Base-by-base conservation (phyloP, 2,797 vertebrate species). In the Diplodus puntazzo region DNA sequence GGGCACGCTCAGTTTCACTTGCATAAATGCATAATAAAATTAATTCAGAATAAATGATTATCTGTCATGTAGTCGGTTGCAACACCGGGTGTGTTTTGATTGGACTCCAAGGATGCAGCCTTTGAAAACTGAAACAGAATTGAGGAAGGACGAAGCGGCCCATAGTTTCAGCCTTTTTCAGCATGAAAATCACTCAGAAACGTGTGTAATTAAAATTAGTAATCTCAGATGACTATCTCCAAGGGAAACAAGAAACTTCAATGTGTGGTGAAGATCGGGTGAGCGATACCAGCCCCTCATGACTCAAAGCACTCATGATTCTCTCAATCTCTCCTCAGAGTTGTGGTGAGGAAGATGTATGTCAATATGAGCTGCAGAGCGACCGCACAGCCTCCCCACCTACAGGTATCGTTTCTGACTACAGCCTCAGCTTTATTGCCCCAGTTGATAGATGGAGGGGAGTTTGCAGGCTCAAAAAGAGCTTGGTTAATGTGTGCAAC, bases 331-430 rank as follows among this genome's bases (percentile, higher is more conserved):
- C 25, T 43, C 77, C 78, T 67, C 73, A 79, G 70, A 43, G 65
- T 67, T 88, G 88, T 79, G 87, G 86, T 82, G 63, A 64, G 68
- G 68, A 49, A 81, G 74, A 30, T 67, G 50, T 79, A 73, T 88
- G 81, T 87, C 75, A 85, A 65, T 68, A 58, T n/a, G 75, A 84
- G 79, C 61, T 77, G 78, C 76, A 83, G 55, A 69, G 74, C 63
- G 76, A 84, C 83, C 81, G 73, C 85, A 84, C 81, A 60, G 80
- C 69, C 59, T 82, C 64, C 68, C 66, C 75, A 73, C 75, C 84
- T 69, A 68, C 80, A 84, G 79, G 82, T 81, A 82, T 42, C 16
- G 39, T 71, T 46, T 66, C 2, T 80, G 75, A 70, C 65, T 79
- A 48, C 72, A 81, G 60, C 53, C n/a, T 60, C 46, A 77, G 52